Evolutionary conservation across 2,797 vertebrate genomes (phyloP).

Genomic region (Sebastes itinus): DNA sequence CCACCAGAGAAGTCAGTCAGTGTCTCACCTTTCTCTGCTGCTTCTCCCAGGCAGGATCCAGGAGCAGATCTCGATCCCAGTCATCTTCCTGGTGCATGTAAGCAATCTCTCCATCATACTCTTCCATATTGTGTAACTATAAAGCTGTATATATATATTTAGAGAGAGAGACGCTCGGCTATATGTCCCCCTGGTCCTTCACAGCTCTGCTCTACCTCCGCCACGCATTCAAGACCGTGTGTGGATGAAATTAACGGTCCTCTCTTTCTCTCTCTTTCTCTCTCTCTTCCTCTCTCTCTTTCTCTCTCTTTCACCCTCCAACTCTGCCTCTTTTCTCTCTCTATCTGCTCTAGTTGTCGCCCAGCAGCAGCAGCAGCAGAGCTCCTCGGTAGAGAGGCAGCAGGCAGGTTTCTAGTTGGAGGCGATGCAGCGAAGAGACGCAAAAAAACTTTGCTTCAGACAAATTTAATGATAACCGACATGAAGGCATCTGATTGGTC

Average conservation of each 20-base stretch:
- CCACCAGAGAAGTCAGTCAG: conserved; percentile 31
- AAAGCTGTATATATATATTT: background rate
- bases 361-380: conserved; percentile 55
- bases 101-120: conserved; percentile 80
- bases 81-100: conserved; percentile 91
- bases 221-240: conserved; percentile 73
- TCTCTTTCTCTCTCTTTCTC: conserved; percentile 53
- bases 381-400: conserved; percentile 42
- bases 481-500: conserved; percentile 71
- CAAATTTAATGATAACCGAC: conserved; percentile 67
- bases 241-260: conserved; percentile 78
- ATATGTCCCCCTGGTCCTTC: conserved; percentile 56
- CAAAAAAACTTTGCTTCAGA: conserved; percentile 81
- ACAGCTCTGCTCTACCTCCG: conserved; percentile 66
- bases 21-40: conserved; percentile 90
- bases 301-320: conserved; percentile 26
- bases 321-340: conserved; percentile 49
- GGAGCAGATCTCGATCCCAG: conserved; percentile 92
- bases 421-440: conserved; percentile 58
- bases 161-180: conserved; percentile 13
- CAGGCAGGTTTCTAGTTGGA: conserved; percentile 59
- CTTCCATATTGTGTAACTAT: conserved; percentile 81
- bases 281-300: conserved; percentile 38
- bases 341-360: conserved; percentile 27
- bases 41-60: conserved; percentile 94